Base-by-base conservation (phyloP, 2,888 invertebrate species). In the Volucella zonaria region DNA sequence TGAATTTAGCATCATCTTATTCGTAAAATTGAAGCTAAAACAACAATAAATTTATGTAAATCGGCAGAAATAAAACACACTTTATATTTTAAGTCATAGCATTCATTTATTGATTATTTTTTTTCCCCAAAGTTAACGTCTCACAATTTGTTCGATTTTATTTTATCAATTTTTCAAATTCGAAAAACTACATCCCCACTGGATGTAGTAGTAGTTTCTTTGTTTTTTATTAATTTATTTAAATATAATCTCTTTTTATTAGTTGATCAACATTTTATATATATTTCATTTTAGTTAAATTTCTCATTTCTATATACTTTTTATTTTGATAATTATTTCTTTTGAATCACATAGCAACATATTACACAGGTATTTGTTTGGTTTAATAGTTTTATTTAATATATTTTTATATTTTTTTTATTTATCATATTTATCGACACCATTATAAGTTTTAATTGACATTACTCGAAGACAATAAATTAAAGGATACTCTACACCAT, bases 401-500 rank as follows among this genome's bases (percentile, higher is more conserved):
- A 56, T 67, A 51, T 51, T 73, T 43, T 14, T 45, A 66, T 75
- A 70, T 56, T 40, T 58, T 58, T 47, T 58, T 58, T 47, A 9
- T 61, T 66, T 59, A 10, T 23, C 31, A 31, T 31, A 31, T 64
- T 82, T 83, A 61, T 38, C 79, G 79, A 83, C 83, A 83, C 79
- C 70, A 75, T 85, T 77, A 71, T 73, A 73, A 62, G 54, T 82
- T 70, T 75, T 85, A 85, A 85, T 85, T 85, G 85, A 85, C 85
- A 73, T 81, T 80, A 81, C 71, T 85, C 77, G 62, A 70, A 85
- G 73, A 81, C 81, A 67, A 68, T 73, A 77, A 85, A 81, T 73
- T 73, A 61, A 76, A 76, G 4, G 52, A 49, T 75, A 75, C 51
- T 79, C 79, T 71, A 79, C 75, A 66, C 83, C 75, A 58, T 82